Evolutionary conservation across 2,888 invertebrate genomes (phyloP).

Genomic region (Epistrophe eligans): DNA sequence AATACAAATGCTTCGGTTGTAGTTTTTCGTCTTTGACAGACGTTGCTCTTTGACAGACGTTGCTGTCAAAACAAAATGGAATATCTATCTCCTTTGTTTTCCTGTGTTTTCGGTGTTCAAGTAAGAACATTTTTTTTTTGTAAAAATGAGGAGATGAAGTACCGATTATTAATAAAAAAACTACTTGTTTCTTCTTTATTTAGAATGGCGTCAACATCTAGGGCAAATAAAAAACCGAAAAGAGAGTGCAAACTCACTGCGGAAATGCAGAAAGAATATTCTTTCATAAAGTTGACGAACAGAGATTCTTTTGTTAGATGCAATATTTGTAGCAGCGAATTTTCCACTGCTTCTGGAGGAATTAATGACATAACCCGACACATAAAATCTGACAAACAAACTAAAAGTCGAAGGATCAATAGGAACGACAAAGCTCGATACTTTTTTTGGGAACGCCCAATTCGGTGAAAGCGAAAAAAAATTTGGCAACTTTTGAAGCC

Average conservation of each 20-base stretch:
- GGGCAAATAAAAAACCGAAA: not conserved
- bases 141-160: no score
- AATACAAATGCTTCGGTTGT: no score
- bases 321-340: constrained; percentile 40
- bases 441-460: not conserved
- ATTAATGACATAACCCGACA: not conserved
- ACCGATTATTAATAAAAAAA: no score
- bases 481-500: not conserved
- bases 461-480: not conserved
- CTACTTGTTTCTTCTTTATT: not conserved
- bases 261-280: not conserved
- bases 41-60: no score
- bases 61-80: constrained; percentile 5
- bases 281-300: not conserved
- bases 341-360: constrained; percentile 26
- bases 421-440: constrained; percentile 1
- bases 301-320: constrained; percentile 28
- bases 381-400: not conserved
- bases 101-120: not conserved
- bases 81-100: not conserved
- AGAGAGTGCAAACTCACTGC: not conserved
- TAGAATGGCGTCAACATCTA: not conserved
- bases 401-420: not conserved
- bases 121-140: not conserved
- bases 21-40: no score